Conservation (phyloP, 2,797 vertebrate species). For the Takifugu ocellatus region DNA sequence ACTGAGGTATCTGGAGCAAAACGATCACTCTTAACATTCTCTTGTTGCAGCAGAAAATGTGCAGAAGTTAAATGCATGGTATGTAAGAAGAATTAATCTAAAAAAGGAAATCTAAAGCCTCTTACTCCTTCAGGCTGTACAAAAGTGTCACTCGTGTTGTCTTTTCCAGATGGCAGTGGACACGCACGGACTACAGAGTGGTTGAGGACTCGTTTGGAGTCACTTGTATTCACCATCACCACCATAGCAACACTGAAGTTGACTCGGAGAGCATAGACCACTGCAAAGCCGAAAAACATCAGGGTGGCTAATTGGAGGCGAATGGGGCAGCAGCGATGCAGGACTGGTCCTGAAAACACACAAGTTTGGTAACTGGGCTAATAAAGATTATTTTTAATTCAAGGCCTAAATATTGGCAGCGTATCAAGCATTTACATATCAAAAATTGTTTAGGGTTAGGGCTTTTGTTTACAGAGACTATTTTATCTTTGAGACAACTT, state of each 20-base stretch:
- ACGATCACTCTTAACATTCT: background rate
- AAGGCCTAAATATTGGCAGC: too few relatives aligned
- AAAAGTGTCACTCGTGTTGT: constrained; percentile 38
- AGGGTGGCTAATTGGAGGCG: constrained; percentile 79
- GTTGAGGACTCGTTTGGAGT: constrained; percentile 30
- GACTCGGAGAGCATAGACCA: constrained; percentile 83
- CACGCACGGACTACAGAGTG: constrained; percentile 50
- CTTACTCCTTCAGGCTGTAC: constrained; percentile 69
- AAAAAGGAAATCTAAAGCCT: background rate
- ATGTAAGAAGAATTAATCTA: background rate
- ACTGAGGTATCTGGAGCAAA: constrained; percentile 70
- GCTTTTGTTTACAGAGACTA: too few relatives aligned
- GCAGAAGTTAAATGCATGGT: background rate
- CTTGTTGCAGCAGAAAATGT: background rate
- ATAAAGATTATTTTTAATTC: background rate
- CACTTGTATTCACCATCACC: constrained; percentile 82
- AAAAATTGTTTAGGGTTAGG: too few relatives aligned
- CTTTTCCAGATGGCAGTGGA: constrained; percentile 21
- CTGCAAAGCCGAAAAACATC: constrained; percentile 82
- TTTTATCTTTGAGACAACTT: too few relatives aligned
- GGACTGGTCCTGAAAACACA: constrained; percentile 36
- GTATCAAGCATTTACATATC: too few relatives aligned
- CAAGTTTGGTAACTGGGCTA: background rate
- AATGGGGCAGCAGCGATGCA: constrained; percentile 77
- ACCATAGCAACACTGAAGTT: constrained; percentile 87